A percentile compares a stretch with the other conserved stretches of the same genome.
These are phyloP conservation scores for Microdon myrmicae DNA, from an alignment of 2,888 invertebrate species.

Conservation along the genomic window DNA sequence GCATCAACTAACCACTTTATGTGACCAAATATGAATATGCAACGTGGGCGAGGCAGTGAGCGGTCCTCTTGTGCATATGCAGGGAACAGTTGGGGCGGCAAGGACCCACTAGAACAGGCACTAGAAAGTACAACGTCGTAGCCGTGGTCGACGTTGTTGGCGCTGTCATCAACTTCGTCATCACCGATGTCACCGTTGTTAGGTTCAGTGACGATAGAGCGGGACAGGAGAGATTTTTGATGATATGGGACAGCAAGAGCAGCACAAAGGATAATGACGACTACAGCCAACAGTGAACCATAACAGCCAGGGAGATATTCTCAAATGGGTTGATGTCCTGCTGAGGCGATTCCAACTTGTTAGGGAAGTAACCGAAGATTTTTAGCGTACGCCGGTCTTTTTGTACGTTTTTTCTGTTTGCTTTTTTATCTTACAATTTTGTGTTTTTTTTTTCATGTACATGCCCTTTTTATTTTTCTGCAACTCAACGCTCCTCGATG, in stretches of 20 bases:
- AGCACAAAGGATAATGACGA: slow-evolving; percentile 46
- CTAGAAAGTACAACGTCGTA: slow-evolving; percentile 50
- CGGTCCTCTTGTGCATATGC: slow-evolving; percentile 13
- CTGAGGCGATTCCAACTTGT: slow-evolving; percentile 50
- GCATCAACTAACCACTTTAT: slow-evolving; percentile 56
- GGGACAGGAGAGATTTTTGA: slow-evolving; percentile 32
- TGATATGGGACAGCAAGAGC: slow-evolving; percentile 45
- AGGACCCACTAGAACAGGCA: slow-evolving; percentile 43
- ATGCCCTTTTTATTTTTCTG: no score
- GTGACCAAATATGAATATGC: slow-evolving; percentile 54
- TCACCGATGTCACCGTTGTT: not conserved
- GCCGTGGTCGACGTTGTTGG: slow-evolving; percentile 12
- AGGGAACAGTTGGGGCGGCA: slow-evolving; percentile 27
- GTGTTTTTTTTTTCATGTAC: slow-evolving; percentile 5
- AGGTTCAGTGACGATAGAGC: slow-evolving; percentile 15
- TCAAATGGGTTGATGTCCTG: slow-evolving; percentile 50
- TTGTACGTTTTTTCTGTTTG: not conserved
- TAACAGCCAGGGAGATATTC: slow-evolving; percentile 22
- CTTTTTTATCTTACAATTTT: no score
- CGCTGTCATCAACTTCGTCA: slow-evolving; percentile 6
- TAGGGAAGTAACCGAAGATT: slow-evolving; percentile 51
- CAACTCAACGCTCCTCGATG: slow-evolving; percentile 2
- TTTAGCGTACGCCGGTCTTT: slow-evolving; percentile 24
- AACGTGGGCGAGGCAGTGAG: slow-evolving; percentile 21
- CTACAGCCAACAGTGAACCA: slow-evolving; percentile 13